Conservation (phyloP, 2,888 invertebrate species). For the Aleiodes testaceus region DNA sequence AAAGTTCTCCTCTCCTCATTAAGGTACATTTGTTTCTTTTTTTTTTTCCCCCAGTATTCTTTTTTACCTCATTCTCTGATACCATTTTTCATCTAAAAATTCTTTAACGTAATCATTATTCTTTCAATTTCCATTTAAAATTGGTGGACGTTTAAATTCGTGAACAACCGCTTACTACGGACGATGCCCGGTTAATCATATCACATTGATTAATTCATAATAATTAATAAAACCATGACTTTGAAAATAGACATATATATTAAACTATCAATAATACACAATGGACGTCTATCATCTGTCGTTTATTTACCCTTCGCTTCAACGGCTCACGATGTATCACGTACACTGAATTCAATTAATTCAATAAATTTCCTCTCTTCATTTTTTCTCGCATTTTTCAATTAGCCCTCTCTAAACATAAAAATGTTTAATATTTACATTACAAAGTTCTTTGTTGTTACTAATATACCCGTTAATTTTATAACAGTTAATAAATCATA, state of each 20-base stretch:
- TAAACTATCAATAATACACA: slow-evolving; percentile 31
- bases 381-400: neutral
- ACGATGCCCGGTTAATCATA: slow-evolving; percentile 31
- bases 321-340: neutral
- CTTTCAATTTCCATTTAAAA: slow-evolving; percentile 22
- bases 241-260: slow-evolving; percentile 42
- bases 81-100: slow-evolving; percentile 10
- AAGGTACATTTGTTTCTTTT: slow-evolving; percentile 22
- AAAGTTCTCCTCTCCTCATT: slow-evolving; percentile 18
- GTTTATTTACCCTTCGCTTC: neutral
- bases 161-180: slow-evolving; percentile 40
- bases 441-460: slow-evolving; percentile 8
- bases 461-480: slow-evolving; percentile 25
- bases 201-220: slow-evolving; percentile 36
- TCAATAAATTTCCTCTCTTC: neutral
- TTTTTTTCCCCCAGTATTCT: neutral
- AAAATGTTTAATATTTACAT: slow-evolving; percentile 27
- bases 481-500: slow-evolving; percentile 29
- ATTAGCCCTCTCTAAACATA: slow-evolving; percentile 19
- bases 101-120: slow-evolving; percentile 1
- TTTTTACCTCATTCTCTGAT: neutral
- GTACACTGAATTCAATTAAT: neutral
- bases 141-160: slow-evolving; percentile 37
- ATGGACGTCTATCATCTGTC: slow-evolving; percentile 28
- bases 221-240: slow-evolving; percentile 32